Conservation (phyloP, 2,113 vertebrate species). For the Budorcas taxicolor region DNA sequence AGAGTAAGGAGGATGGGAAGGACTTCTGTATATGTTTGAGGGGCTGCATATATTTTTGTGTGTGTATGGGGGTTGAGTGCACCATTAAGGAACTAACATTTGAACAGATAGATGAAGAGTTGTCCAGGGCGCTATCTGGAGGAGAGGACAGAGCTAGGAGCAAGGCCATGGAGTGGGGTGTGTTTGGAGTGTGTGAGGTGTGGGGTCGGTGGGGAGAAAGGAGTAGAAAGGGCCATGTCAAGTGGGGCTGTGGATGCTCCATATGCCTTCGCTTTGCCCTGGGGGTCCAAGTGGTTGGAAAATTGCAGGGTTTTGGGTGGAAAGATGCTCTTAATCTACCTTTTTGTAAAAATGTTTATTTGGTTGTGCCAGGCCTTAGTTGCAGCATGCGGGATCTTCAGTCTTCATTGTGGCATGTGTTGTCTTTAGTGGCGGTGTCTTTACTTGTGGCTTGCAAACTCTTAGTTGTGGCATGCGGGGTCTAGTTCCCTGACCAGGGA, state of each 20-base stretch:
- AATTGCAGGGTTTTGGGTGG: background rate
- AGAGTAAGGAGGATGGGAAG: background rate
- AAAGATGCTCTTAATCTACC: background rate
- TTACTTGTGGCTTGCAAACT: background rate
- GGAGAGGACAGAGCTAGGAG: background rate
- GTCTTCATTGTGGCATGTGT: background rate
- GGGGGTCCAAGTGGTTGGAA: rapidly evolving
- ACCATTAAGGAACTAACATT: background rate
- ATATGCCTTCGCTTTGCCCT: background rate
- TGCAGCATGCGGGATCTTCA: background rate
- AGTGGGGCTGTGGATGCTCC: background rate
- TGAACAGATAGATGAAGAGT: background rate
- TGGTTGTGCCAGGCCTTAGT: background rate
- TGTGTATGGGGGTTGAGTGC: background rate
- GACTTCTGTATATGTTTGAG: background rate
- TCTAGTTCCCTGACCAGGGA: background rate
- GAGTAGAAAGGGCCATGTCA: background rate
- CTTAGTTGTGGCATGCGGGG: background rate
- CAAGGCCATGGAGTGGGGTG: background rate
- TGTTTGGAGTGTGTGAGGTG: background rate
- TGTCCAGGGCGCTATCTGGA: background rate
- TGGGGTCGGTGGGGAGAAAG: rapidly evolving
- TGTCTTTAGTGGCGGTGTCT: background rate
- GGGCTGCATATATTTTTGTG: background rate
- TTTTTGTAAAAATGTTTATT: background rate